Evolutionary conservation across 2,797 vertebrate species (phyloP), one percentile per base, ranked within the genome.

Genomic region (Neomorphus geoffroyi): DNA sequence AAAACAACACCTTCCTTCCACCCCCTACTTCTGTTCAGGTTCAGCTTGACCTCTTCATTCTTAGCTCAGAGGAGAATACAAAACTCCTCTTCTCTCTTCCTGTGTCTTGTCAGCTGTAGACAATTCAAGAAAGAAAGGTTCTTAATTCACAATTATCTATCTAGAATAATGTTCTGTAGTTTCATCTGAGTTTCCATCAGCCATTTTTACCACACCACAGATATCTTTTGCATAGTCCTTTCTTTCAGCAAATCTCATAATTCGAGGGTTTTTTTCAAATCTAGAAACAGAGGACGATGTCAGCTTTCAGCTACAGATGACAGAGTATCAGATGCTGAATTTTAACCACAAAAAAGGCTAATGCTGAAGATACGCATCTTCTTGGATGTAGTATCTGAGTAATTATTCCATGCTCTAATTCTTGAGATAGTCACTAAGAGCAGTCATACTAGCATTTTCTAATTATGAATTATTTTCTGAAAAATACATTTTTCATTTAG

Each of bases 21-120:
- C 3, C 3, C 5, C 1, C 12, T 6, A 22, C 1, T 0, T 69
- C 65, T 88, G 69, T 10, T n/a, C 18, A 75, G 61, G 24, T n/a
- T 78, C 35, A 62, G 19, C 9, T 75, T 91, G 16, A 2, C 10
- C 61, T n/a, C 58, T 69, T 89, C 15, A 32, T 18, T 84, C 61
- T 60, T 74, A 28, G 71, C 13, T 72, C 14, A 53, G 21, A 70
- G 22, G 6, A 77, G 26, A 57, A 71, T 10, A 51, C 33, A 86
- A 51, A 66, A 77, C 4, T 82, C 11, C 72, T 21, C 13, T 71
- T 16, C n/a, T 35, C 16, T 58, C 7, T 43, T 46, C n/a, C 58
- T 72, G 5, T 56, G 39, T 74, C 57, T 88, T 78, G 21, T 69
- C 26, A 89, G 22, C 12, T 54, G 21, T 21, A 78, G 65, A 50